Conservation (phyloP, 2,113 vertebrate species). For the Microtus montanus region DNA sequence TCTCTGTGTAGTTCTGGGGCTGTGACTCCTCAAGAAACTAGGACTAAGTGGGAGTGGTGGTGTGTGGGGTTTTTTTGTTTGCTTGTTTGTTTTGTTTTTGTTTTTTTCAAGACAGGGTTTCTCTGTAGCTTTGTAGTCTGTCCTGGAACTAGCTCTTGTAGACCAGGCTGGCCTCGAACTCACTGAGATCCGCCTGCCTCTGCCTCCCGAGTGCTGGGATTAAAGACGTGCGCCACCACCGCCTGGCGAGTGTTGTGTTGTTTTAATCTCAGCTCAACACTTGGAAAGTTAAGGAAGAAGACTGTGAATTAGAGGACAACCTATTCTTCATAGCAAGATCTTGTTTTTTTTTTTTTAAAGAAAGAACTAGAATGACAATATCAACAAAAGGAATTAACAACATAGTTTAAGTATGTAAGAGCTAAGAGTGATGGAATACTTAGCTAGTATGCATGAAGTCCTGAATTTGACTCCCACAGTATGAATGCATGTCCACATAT, state of each 20-base stretch:
- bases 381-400: constrained; percentile 32
- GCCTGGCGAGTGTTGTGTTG: too few species aligned
- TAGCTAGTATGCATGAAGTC: neutral
- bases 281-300: neutral
- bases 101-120: too few species aligned
- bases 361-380: neutral
- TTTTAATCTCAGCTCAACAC: neutral
- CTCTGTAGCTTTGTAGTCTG: too few species aligned
- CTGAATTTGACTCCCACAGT: neutral
- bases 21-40: constrained; percentile 19
- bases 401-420: constrained; percentile 24
- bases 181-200: too few species aligned
- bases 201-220: too few species aligned
- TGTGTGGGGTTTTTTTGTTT: too few species aligned
- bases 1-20: neutral
- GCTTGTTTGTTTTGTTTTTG: too few species aligned
- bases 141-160: too few species aligned
- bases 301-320: neutral
- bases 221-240: too few species aligned
- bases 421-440: neutral
- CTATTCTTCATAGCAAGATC: neutral
- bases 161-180: too few species aligned
- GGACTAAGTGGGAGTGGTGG: neutral
- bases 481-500: neutral
- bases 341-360: neutral